Percentiles rank a stretch among this genome's conserved stretches.
phyloP scores from a whole-genome alignment of 2,888 invertebrate species.

The Scelioninae gen. 2 region DNA sequence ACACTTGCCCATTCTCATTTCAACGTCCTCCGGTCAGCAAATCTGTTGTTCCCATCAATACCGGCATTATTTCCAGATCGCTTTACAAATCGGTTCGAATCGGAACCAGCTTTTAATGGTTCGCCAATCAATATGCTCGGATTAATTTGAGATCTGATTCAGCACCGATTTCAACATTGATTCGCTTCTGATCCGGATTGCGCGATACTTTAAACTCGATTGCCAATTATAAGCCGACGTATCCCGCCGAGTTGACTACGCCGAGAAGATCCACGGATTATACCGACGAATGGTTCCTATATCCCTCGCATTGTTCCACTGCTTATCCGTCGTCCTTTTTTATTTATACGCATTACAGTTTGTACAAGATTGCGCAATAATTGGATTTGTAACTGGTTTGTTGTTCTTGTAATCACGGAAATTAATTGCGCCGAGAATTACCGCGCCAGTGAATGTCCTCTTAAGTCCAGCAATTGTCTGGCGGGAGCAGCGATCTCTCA shows the following conservation, averaged over 20 bases:
- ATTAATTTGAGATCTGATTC: conserved; percentile 44
- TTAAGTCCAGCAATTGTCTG: conserved; percentile 45
- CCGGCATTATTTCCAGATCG: conserved; percentile 1
- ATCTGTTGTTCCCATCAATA: no score
- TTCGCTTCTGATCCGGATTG: conserved; percentile 41
- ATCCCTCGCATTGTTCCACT: conserved; percentile 29
- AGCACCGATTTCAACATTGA: conserved; percentile 38
- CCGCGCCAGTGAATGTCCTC: conserved; percentile 37
- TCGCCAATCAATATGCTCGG: conserved; percentile 41
- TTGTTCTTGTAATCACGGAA: conserved; percentile 47
- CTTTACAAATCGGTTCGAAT: conserved; percentile 6
- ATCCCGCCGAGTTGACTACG: conserved; percentile 39
- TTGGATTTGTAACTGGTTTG: conserved; percentile 54
- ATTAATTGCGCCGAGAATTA: conserved; percentile 48
- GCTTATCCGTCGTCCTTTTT: conserved; percentile 36
- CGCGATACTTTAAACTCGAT: conserved; percentile 52
- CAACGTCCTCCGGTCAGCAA: no score
- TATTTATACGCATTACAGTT: conserved; percentile 45
- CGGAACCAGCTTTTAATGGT: conserved; percentile 16
- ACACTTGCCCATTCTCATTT: no score
- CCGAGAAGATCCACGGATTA: conserved; percentile 51
- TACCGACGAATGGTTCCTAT: conserved; percentile 35
- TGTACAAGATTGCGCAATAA: conserved; percentile 44
- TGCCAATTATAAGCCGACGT: conserved; percentile 52
- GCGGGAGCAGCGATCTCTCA: conserved; percentile 42